Conservation (phyloP, 2,113 vertebrate genomes). For the Penelope pileata region DNA sequence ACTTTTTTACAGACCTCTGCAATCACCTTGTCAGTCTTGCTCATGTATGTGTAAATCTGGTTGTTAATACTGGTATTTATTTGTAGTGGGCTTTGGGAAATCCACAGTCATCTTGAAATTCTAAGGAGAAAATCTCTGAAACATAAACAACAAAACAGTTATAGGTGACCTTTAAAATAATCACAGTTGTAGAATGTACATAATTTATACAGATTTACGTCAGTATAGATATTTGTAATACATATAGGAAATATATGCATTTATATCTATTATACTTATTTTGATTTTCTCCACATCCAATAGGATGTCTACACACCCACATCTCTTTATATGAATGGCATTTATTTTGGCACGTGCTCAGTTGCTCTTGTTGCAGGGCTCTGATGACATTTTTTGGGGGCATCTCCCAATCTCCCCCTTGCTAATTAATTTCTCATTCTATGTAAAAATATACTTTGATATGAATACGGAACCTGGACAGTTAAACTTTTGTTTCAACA, state of each 20-base stretch:
- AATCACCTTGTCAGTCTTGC: not conserved
- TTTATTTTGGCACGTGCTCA: not conserved
- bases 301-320: not conserved
- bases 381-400: not conserved
- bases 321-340: not conserved
- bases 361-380: not conserved
- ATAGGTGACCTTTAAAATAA: not conserved
- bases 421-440: not conserved
- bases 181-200: not conserved
- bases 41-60: rapidly evolving
- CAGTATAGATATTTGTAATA: not conserved
- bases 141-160: not conserved
- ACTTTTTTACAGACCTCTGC: not conserved
- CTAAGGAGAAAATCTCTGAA: not conserved
- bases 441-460: not conserved
- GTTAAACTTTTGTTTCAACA: not conserved
- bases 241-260: not conserved
- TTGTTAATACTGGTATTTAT: not conserved
- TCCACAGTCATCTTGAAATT: not conserved
- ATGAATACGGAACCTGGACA: not conserved
- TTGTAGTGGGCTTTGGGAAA: not conserved
- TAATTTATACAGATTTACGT: not conserved
- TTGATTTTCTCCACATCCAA: not conserved
- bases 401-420: not conserved
- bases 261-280: not conserved